A percentile compares a stretch with the other conserved stretches of the same genome.
Evolutionary conservation across 1,140 invertebrate genomes (phyloP).

Genomic region (Aphaenogaster ashmeadi): DNA sequence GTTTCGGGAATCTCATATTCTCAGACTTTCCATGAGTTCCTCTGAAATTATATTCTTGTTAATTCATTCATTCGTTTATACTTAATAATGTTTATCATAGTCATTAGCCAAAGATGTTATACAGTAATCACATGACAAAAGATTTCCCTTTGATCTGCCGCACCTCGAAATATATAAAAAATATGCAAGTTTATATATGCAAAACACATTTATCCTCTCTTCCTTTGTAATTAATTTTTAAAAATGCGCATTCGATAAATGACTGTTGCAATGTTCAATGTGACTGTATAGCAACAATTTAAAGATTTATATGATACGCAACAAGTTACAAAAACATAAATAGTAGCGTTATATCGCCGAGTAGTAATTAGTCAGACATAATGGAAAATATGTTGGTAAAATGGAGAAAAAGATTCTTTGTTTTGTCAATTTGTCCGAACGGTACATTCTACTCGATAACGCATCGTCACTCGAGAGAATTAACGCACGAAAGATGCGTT

Average conservation of each 20-base stretch:
- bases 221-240: background rate
- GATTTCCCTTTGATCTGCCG: no score
- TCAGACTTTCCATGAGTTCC: no score
- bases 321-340: background rate
- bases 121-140: no score
- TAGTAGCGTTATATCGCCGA: background rate
- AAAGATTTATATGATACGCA: background rate
- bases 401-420: background rate
- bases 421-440: background rate
- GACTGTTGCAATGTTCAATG: background rate
- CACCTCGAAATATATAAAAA: background rate
- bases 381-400: background rate
- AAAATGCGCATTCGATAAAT: background rate
- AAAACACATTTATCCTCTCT: background rate
- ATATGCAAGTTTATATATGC: background rate
- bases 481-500: slow-evolving; percentile 19
- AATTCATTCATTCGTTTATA: no score
- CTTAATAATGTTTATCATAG: no score
- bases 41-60: no score
- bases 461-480: slow-evolving; percentile 10
- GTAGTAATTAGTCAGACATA: background rate
- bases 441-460: background rate
- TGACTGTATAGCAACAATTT: background rate
- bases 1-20: no score
- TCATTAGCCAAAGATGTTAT: no score